phyloP scores from a whole-genome alignment of 1,140 invertebrate species.

The Zaprionus kolodkinae region DNA sequence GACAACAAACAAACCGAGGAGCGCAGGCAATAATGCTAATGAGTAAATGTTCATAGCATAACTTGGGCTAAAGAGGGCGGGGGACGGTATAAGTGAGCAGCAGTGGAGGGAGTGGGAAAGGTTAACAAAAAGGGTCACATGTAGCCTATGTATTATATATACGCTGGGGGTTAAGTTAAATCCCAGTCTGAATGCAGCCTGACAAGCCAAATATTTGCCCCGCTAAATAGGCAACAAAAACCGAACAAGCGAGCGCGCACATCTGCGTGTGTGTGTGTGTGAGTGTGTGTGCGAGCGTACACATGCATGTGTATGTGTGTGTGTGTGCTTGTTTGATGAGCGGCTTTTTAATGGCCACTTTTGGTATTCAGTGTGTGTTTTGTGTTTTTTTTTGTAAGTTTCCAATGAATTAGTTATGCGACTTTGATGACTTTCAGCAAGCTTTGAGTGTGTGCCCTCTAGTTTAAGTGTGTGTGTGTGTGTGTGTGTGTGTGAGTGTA shows the following conservation, averaged over 20 bases:
- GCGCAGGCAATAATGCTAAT: constrained; percentile 64
- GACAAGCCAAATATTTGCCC: constrained; percentile 55
- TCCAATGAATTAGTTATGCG: constrained; percentile 56
- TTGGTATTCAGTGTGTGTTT: not conserved
- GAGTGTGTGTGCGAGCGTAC: constrained; percentile 1
- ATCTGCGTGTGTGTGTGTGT: not conserved
- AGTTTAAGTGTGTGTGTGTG: not conserved
- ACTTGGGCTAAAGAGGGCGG: not conserved
- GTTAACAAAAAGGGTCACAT: not conserved
- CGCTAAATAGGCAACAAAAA: constrained; percentile 61
- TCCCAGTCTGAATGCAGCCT: constrained; percentile 14
- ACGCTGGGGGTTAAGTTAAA: constrained; percentile 53
- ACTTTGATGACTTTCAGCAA: constrained; percentile 54
- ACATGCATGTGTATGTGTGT: constrained; percentile 3
- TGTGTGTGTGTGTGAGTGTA: not conserved
- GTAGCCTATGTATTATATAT: constrained; percentile 17
- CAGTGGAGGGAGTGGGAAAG: too few species aligned
- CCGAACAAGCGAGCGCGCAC: not conserved
- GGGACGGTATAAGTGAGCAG: not conserved
- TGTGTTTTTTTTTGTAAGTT: constrained; percentile 23
- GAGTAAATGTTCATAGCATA: constrained; percentile 38
- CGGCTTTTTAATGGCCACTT: constrained; percentile 10
- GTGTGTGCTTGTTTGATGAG: constrained; percentile 15
- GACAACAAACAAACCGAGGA: constrained; percentile 41
- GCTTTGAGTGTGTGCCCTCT: not conserved